Percentiles rank a stretch among this genome's conserved stretches.
phyloP scores from a whole-genome alignment of 2,888 invertebrate species.

The Melanophora roralis region DNA sequence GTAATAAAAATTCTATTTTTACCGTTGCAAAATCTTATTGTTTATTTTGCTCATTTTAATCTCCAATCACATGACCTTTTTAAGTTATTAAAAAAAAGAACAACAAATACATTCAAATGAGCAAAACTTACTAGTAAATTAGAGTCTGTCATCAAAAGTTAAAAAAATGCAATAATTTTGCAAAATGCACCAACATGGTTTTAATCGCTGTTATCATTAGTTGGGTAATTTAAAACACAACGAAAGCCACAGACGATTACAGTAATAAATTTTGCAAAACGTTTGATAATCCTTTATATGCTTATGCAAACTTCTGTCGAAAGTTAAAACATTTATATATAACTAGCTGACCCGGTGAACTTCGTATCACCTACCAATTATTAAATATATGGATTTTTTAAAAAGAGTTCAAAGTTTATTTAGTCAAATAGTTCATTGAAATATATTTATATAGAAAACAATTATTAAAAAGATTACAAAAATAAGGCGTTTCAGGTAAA shows the following conservation, averaged over 20 bases:
- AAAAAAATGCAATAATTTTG: conserved; percentile 6
- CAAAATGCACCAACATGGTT: background rate
- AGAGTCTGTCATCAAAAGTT: background rate
- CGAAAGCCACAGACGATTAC: background rate
- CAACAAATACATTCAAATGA: background rate
- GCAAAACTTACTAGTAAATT: background rate
- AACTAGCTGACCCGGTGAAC: too few relatives aligned
- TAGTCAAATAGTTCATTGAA: too few relatives aligned
- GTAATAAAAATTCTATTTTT: background rate
- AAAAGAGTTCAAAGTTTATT: too few relatives aligned
- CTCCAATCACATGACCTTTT: conserved; percentile 44
- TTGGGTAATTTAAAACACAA: background rate
- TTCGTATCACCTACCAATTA: too few relatives aligned
- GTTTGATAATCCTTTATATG: too few relatives aligned
- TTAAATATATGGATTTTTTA: too few relatives aligned
- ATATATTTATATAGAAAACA: too few relatives aligned
- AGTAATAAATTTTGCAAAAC: too few relatives aligned
- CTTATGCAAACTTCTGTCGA: too few relatives aligned
- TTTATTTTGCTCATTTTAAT: background rate
- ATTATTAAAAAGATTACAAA: too few relatives aligned
- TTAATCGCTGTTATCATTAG: conserved; percentile 4
- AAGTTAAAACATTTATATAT: too few relatives aligned
- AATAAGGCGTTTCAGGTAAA: too few relatives aligned
- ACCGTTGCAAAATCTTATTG: conserved; percentile 22
- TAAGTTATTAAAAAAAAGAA: conserved; percentile 30